Base-by-base conservation (phyloP, 2,888 invertebrate genomes). In the Gnatocerus cornutus region DNA sequence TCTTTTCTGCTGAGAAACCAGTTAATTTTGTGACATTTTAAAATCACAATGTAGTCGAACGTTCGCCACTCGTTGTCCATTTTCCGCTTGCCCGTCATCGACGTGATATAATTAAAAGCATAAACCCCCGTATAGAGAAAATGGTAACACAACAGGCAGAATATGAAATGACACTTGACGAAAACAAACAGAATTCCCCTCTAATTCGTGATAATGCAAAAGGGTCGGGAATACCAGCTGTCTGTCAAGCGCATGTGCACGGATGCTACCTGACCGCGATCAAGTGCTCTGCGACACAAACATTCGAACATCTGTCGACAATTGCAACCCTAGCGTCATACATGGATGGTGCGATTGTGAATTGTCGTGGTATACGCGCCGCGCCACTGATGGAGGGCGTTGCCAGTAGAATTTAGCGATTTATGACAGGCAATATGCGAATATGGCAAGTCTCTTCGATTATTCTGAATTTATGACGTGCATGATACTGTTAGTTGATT, bases 401-500 rank as follows among this genome's bases (percentile, higher is more conserved):
- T 46, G 21, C 63, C 56, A 30, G 48, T 8, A 10, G 10, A 72
- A 70, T 71, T 68, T 59, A 52, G 65, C 55, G 69, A 66, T 76
- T 76, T 76, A 75, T 75, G 74, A 74, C 56, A 55, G 39, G 68
- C 72, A 69, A 73, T 73, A 71, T 68, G 72, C 64, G 71, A 67
- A 68, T 64, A 73, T 68, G 63, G 30, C 46, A 73, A 70, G 71
- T 73, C 69, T 64, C 61, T 74, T 76, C 73, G 71, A 76, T 77
- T 78, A 77, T 77, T 69, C 71, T 37, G 72, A 74, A 79, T 78
- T 79, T 79, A 79, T 78, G 76, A 73, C 73, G 70, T 76, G 77
- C 74, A 71, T 75, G 77, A 77, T 77, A 76, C 64, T 67, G 75
- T 78, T 77, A 77, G 76, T 76, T 72, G 69, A 78, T 78, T 77